phyloP scores from a whole-genome alignment of 1,140 invertebrate species.

The Pantala flavescens region DNA sequence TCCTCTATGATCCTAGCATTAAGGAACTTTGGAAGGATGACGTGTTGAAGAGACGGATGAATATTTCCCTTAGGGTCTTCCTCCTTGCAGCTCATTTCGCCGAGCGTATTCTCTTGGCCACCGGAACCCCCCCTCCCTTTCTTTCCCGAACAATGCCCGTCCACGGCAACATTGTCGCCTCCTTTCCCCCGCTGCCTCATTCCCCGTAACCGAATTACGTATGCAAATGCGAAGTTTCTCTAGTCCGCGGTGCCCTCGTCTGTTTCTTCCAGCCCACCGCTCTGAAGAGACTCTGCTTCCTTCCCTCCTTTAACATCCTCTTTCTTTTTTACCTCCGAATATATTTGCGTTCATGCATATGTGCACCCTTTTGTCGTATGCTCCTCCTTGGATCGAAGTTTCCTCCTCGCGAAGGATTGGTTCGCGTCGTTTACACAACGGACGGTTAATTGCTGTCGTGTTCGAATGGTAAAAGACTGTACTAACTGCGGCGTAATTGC shows the following conservation, averaged over 20 bases:
- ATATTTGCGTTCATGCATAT: too few relatives aligned
- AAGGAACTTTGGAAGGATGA: too few relatives aligned
- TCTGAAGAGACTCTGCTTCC: background rate
- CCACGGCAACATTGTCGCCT: background rate
- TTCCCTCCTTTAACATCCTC: background rate
- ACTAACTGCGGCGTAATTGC: too few relatives aligned
- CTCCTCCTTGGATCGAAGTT: too few relatives aligned
- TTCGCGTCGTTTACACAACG: too few relatives aligned
- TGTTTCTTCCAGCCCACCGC: background rate
- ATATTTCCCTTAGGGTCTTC: background rate
- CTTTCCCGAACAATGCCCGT: background rate
- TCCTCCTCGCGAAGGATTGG: too few relatives aligned
- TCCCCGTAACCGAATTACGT: constrained; percentile 16
- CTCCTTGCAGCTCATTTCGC: background rate
- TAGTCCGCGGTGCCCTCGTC: background rate
- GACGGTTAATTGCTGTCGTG: too few relatives aligned
- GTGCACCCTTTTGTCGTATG: too few relatives aligned
- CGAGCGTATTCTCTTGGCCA: background rate
- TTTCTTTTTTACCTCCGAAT: background rate
- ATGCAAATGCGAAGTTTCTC: constrained; percentile 12
- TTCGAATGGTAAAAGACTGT: too few relatives aligned
- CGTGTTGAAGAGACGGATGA: too few relatives aligned
- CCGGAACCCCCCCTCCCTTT: background rate
- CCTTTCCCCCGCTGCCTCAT: background rate
- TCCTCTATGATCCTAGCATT: too few relatives aligned